A percentile compares a stretch with the other conserved stretches of the same genome.
Evolutionary conservation across 2,797 vertebrate genomes (phyloP).

Genomic region (Kryptolebias ocellatus): DNA sequence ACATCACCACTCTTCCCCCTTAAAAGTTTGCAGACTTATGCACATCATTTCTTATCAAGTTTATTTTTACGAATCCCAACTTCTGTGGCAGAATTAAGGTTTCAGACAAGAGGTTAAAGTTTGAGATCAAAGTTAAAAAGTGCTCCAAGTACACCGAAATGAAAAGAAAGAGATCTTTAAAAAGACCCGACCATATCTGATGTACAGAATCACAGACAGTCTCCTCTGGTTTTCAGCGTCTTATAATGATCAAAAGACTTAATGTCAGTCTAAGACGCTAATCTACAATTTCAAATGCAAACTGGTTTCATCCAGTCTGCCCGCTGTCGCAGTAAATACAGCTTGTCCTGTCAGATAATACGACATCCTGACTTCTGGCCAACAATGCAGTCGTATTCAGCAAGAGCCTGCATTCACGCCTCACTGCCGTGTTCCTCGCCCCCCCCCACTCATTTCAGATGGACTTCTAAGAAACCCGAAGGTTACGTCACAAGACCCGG

Average conservation of each 20-base stretch:
- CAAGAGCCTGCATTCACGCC: constrained; percentile 66
- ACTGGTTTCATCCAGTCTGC: constrained; percentile 24
- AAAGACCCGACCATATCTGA: too few species aligned
- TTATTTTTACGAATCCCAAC: too few species aligned
- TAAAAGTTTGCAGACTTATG: too few species aligned
- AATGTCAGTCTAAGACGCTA: too few species aligned
- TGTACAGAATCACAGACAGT: too few species aligned
- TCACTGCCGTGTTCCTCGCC: constrained; percentile 67
- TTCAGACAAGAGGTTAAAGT: neutral
- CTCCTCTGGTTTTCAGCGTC: too few species aligned
- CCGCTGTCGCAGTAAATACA: constrained; percentile 27
- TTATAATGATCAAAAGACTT: too few species aligned
- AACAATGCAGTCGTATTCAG: constrained; percentile 49
- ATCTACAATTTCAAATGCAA: constrained; percentile 3
- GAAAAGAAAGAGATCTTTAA: too few species aligned
- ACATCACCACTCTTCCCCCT: too few species aligned
- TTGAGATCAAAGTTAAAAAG: neutral
- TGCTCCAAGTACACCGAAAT: too few species aligned
- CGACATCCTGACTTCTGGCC: constrained; percentile 46
- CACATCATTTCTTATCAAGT: too few species aligned
- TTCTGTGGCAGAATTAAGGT: too few species aligned
- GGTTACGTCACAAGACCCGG: constrained; percentile 67
- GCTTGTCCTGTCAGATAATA: constrained; percentile 27
- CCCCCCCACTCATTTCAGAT: constrained; percentile 56
- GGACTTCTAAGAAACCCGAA: constrained; percentile 66